A percentile compares a stretch with the other conserved stretches of the same genome.
Conservation (phyloP, 92 coral and sea anemone genomes). For the Porites evermanni region DNA sequence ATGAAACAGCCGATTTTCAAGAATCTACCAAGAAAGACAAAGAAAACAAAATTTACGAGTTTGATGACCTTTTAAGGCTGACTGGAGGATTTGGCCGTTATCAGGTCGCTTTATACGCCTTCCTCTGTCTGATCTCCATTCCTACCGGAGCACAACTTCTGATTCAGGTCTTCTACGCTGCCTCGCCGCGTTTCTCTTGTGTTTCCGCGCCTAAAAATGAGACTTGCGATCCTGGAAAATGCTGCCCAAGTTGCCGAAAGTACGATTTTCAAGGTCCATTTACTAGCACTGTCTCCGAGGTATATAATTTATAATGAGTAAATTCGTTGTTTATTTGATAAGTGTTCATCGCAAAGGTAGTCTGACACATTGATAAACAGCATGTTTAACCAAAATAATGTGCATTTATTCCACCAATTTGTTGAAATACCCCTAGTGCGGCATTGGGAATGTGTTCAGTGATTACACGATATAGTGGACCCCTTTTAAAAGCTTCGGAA, state of each 20-base stretch:
- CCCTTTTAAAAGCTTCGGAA: no score
- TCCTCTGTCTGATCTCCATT: constrained; percentile 69
- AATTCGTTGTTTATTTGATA: no score
- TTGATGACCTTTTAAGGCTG: constrained; percentile 69
- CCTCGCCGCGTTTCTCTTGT: constrained; percentile 72
- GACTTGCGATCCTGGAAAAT: constrained; percentile 31
- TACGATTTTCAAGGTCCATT: constrained; percentile 44
- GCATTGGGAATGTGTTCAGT: no score
- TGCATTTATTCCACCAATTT: no score
- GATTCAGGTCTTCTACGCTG: constrained; percentile 82
- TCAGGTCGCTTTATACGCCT: constrained; percentile 52
- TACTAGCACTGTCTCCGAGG: constrained; percentile 60
- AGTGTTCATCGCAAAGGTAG: no score
- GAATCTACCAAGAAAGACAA: neutral
- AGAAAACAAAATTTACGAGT: constrained; percentile 44
- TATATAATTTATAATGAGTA: neutral
- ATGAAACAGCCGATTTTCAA: neutral
- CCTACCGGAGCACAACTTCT: constrained; percentile 79
- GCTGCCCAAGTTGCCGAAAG: constrained; percentile 48
- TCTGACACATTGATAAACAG: no score
- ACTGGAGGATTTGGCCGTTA: constrained; percentile 85
- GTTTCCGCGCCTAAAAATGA: constrained; percentile 1
- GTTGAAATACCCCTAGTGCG: no score
- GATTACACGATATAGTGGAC: no score
- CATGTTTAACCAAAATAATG: no score